phyloP scores from a whole-genome alignment of 2,797 vertebrate species.

The Acipenser oxyrinchus region DNA sequence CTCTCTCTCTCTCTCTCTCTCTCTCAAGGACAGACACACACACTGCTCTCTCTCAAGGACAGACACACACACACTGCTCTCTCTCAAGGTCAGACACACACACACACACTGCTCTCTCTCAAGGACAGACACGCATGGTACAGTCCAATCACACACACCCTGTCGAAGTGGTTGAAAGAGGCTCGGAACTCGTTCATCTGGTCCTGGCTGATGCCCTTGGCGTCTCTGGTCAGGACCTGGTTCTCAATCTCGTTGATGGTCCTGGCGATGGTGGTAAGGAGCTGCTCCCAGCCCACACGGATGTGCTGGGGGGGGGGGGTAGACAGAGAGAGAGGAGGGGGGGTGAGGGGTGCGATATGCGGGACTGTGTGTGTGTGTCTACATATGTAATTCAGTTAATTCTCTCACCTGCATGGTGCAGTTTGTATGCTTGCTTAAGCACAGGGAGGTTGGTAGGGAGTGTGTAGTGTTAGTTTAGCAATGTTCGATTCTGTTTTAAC shows the following conservation, averaged over 20 bases:
- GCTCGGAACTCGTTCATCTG: slow-evolving; percentile 95
- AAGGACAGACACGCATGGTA: no score
- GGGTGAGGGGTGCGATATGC: neutral
- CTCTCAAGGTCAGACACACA: slow-evolving; percentile 2
- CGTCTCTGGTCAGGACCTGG: slow-evolving; percentile 91
- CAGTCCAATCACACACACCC: slow-evolving; percentile 43
- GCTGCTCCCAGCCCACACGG: slow-evolving; percentile 96
- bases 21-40: no score
- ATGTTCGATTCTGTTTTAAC: no score
- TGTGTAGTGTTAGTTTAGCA: no score
- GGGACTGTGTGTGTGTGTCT: neutral
- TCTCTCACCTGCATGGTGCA: no score
- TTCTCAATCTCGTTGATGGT: slow-evolving; percentile 97
- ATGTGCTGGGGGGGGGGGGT: slow-evolving; percentile 68
- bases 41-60: no score
- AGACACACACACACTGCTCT: neutral
- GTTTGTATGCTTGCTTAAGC: no score
- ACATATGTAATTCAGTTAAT: no score
- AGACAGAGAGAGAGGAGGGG: neutral
- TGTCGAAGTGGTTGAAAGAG: slow-evolving; percentile 97
- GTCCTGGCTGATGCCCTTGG: slow-evolving; percentile 96
- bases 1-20: no score
- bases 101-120: slow-evolving; percentile 17
- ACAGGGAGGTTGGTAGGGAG: no score
- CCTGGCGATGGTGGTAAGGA: slow-evolving; percentile 92